Percentiles rank a stretch among this genome's conserved stretches.
These are phyloP conservation scores for Lepilemur ruficaudatus DNA, from an alignment of 2,797 vertebrate species.

Conservation along the genomic window DNA sequence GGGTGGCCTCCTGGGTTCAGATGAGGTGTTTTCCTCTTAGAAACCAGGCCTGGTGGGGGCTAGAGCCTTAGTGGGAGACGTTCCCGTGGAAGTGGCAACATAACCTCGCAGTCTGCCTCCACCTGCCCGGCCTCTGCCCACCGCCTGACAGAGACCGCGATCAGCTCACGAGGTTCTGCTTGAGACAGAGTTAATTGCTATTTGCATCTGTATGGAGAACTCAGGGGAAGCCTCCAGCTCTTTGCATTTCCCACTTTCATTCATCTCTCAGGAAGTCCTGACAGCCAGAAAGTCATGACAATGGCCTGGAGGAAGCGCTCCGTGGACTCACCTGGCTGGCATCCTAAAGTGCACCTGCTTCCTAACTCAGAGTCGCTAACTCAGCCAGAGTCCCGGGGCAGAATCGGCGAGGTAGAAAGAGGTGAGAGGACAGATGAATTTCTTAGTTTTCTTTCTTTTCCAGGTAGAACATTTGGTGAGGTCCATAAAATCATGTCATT, in stretches of 20 bases:
- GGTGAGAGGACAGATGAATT: neutral
- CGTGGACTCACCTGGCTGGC: neutral
- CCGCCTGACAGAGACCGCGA: neutral
- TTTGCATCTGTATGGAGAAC: neutral
- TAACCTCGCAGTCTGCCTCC: too few relatives aligned
- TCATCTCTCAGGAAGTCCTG: slow-evolving; percentile 25
- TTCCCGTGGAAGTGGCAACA: too few relatives aligned
- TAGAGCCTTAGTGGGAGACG: neutral
- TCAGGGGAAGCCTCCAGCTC: neutral
- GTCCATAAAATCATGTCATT: neutral
- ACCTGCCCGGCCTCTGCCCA: neutral
- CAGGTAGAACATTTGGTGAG: neutral
- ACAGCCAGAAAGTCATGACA: neutral
- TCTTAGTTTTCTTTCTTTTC: neutral
- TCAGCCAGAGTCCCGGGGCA: neutral
- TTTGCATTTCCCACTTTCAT: neutral
- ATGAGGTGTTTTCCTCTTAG: neutral
- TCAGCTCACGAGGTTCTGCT: neutral
- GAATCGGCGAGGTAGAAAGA: accelerated
- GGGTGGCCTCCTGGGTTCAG: neutral
- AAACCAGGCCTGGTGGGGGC: neutral
- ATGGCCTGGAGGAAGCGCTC: neutral
- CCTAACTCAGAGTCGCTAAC: neutral
- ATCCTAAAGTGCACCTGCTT: neutral
- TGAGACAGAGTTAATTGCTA: neutral